Base-by-base conservation (phyloP, 1,140 invertebrate species). In the Oscheius sp. region DNA sequence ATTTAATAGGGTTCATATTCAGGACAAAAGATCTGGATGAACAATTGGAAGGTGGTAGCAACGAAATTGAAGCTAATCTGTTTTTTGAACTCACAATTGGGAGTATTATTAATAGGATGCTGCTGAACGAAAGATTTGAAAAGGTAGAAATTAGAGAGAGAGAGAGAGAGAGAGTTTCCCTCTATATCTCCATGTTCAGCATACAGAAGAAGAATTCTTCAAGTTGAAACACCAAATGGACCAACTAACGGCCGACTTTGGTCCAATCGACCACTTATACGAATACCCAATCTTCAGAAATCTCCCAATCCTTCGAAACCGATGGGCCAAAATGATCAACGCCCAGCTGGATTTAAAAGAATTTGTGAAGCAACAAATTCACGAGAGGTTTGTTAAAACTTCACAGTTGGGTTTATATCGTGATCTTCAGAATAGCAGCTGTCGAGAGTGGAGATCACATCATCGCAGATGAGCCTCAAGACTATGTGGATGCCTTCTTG, bases 401-500 rank as follows among this genome's bases (percentile, higher is more conserved):
- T n/a, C n/a, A 13, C 15, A 55, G 15, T 4, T 55, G 7, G 49
- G n/a, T n/a, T n/a, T n/a, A 1, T 32, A 63, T 10, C 7, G 26
- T 18, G 1, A 36, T n/a, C n/a, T 71, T 71, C 52, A 71, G 69
- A 63, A 35, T 55, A 55, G 4, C 7, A 13, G n/a, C 38, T n/a
- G 34, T 78, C 28, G 49, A 66, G 13, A 35, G 42, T 3, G 63
- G 55, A 15, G 36, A 87, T 85, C 78, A 85, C 13, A 79, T 83
- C 62, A 81, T 88, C 28, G 49, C 73, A 2, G 85, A 85, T 13
- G 73, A 84, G 3, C 77, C 79, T 10, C 77, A 85, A 49, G 87
- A 88, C 76, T 85, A 88, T 68, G 87, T 88, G 31, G 87, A 88
- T 67, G 82, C 82, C 45, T 88, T 88, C 69, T 69, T 88, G 0